Evolutionary conservation across 2,797 vertebrate species (phyloP).

Genomic region (Vespertilio murinus): DNA sequence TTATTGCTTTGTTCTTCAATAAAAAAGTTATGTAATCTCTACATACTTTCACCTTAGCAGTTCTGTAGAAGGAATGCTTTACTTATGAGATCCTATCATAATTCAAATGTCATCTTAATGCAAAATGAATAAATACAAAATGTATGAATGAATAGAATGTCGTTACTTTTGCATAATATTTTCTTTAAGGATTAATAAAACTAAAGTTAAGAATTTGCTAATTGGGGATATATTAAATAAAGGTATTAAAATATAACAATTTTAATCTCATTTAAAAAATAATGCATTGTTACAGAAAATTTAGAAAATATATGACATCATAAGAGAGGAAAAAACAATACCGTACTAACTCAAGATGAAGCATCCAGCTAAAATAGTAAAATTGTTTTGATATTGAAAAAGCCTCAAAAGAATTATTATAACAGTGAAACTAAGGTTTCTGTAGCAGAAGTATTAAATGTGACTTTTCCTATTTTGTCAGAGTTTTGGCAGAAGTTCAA

Average conservation of each 20-base stretch:
- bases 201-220: not conserved
- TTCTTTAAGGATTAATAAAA: not conserved
- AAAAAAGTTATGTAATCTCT: not conserved
- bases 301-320: not conserved
- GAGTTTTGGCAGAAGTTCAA: not conserved
- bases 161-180: conserved; percentile 5
- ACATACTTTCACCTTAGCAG: not conserved
- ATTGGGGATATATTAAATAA: not conserved
- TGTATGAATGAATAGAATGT: not conserved
- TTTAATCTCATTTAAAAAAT: not conserved
- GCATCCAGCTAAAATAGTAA: not conserved
- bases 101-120: conserved; percentile 39
- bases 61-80: conserved; percentile 25
- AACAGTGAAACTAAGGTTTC: conserved; percentile 26
- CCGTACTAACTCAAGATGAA: not conserved
- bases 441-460: not conserved
- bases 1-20: conserved; percentile 38
- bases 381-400: conserved; percentile 35
- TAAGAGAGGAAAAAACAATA: not conserved
- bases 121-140: not conserved
- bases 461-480: not conserved
- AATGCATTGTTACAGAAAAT: conserved; percentile 19
- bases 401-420: not conserved
- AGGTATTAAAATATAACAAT: not conserved
- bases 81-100: not conserved